Conservation (phyloP, 2,888 invertebrate genomes). For the Gonocerus acuteangulatus region DNA sequence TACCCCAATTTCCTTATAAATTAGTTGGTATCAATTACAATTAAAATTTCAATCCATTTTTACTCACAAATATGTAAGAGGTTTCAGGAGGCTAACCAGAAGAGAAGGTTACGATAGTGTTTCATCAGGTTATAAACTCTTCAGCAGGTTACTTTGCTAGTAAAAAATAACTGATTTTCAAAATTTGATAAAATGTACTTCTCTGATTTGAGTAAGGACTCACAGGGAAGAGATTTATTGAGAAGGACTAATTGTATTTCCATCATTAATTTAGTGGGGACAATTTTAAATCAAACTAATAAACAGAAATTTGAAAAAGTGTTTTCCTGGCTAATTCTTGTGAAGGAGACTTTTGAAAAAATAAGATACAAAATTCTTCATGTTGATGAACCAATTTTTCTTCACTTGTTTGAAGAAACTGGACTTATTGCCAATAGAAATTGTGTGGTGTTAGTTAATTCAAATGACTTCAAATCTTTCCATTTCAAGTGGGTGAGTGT, state of each 20-base stretch:
- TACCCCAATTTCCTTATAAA: not conserved
- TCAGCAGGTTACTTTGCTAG: too few species aligned
- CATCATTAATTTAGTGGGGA: not conserved
- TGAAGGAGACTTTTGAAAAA: constrained; percentile 3
- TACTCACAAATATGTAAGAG: too few species aligned
- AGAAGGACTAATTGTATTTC: too few species aligned
- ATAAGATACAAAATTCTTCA: constrained; percentile 5
- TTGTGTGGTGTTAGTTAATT: not conserved
- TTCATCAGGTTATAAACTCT: too few species aligned
- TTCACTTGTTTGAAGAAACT: constrained; percentile 5
- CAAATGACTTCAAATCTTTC: constrained; percentile 3
- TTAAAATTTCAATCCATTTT: too few species aligned
- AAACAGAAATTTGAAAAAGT: not conserved
- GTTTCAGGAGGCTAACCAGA: too few species aligned
- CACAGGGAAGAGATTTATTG: too few species aligned
- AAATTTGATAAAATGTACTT: too few species aligned
- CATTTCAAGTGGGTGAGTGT: constrained; percentile 12
- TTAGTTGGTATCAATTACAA: too few species aligned
- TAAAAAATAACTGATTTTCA: too few species aligned
- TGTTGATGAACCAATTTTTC: constrained; percentile 20
- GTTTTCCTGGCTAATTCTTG: not conserved
- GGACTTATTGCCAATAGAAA: constrained; percentile 9
- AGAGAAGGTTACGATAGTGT: too few species aligned
- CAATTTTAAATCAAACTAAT: constrained; percentile 8
- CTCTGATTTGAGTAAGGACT: too few species aligned